Conservation (phyloP, 2,113 vertebrate genomes). For the Anhinga anhinga region DNA sequence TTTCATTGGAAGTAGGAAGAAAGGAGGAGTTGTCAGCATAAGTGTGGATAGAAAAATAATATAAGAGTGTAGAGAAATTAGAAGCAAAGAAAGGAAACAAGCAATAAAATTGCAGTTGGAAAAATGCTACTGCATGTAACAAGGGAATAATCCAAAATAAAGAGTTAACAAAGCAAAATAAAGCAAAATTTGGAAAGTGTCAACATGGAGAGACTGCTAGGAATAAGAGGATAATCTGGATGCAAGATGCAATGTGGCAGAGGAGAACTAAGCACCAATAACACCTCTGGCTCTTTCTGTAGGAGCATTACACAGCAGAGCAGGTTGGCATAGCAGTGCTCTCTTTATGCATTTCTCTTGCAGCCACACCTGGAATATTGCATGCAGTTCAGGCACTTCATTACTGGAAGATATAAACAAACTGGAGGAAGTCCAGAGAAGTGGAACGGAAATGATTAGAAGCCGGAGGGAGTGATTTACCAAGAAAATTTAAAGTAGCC, state of each 20-base stretch:
- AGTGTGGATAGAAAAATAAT: not conserved
- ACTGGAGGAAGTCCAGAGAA: slow-evolving; percentile 57
- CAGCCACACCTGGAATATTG: slow-evolving; percentile 48
- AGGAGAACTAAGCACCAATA: not conserved
- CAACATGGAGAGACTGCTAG: not conserved
- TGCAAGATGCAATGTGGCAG: not conserved
- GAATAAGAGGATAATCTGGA: not conserved
- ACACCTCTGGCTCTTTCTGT: not conserved
- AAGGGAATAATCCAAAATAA: not conserved
- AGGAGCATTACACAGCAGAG: not conserved
- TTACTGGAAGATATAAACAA: slow-evolving; percentile 57
- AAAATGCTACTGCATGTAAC: not conserved
- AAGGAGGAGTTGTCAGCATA: not conserved
- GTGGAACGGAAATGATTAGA: slow-evolving; percentile 56
- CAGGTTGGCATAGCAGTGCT: not conserved
- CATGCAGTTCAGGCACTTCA: slow-evolving; percentile 47
- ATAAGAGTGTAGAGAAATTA: not conserved
- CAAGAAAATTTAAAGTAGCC: slow-evolving; percentile 33
- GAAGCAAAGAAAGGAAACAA: not conserved
- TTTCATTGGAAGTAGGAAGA: not conserved
- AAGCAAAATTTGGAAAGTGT: not conserved
- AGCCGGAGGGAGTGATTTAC: slow-evolving; percentile 45
- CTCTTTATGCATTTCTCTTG: not conserved
- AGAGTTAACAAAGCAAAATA: not conserved
- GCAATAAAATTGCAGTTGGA: not conserved